Conservation (phyloP, 2,113 vertebrate genomes). For the Vimba vimba region DNA sequence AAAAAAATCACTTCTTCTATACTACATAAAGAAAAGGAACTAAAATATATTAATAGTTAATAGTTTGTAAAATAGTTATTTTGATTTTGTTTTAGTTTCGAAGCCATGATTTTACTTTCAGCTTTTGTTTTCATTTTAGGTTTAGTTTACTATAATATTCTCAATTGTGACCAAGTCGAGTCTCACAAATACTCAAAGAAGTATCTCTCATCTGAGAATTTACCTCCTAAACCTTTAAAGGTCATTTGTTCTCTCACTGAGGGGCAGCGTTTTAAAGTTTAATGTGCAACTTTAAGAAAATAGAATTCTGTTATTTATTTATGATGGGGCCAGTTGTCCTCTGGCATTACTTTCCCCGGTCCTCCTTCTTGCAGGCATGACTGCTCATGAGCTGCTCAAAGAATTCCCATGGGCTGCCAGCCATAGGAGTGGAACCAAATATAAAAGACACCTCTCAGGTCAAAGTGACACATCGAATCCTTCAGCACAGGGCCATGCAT, state of each 20-base stretch:
- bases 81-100: background rate
- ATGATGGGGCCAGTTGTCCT: slow-evolving; percentile 44
- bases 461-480: slow-evolving; percentile 26
- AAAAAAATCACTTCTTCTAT: too few relatives aligned
- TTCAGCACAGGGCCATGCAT: slow-evolving; percentile 11
- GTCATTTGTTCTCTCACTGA: background rate
- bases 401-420: slow-evolving; percentile 32
- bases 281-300: slow-evolving; percentile 48
- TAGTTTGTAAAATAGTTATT: too few relatives aligned
- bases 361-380: background rate
- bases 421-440: slow-evolving; percentile 21
- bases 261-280: slow-evolving; percentile 51
- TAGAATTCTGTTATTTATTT: slow-evolving; percentile 52
- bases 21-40: too few relatives aligned
- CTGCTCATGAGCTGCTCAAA: background rate
- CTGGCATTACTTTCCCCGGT: slow-evolving; percentile 27
- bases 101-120: background rate
- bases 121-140: background rate
- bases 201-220: background rate
- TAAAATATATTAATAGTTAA: too few relatives aligned
- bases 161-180: too few relatives aligned
- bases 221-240: slow-evolving; percentile 13
- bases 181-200: background rate
- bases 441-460: slow-evolving; percentile 36
- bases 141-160: background rate